Evolutionary conservation across 2,797 vertebrate genomes (phyloP).

Genomic region (Pristis pectinata): DNA sequence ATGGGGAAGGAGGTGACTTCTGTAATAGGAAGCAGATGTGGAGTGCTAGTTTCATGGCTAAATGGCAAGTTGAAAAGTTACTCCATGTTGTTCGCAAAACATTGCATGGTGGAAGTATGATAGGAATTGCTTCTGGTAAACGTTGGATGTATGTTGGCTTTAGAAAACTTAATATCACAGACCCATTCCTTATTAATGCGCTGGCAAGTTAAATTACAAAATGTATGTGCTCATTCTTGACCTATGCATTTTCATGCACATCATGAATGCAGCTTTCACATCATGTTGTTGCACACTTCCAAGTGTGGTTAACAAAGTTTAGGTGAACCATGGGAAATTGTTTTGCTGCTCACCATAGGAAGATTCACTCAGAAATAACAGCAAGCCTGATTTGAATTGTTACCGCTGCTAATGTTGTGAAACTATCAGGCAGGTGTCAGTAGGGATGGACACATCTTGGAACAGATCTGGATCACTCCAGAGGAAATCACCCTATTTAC

Average conservation of each 20-base stretch:
- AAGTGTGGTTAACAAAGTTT: not conserved
- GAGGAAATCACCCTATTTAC: not conserved
- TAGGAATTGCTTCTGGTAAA: not conserved
- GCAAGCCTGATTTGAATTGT: not conserved
- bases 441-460: not conserved
- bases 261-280: not conserved
- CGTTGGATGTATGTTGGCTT: not conserved
- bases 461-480: not conserved
- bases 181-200: not conserved
- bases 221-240: not conserved
- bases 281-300: not conserved
- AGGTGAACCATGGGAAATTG: not conserved
- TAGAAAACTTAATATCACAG: not conserved
- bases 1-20: not conserved
- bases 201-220: not conserved
- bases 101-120: not conserved
- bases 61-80: not conserved
- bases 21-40: not conserved
- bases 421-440: not conserved
- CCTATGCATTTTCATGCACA: too few relatives aligned
- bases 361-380: not conserved
- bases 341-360: not conserved
- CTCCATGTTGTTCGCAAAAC: not conserved
- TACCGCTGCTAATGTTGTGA: not conserved
- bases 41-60: not conserved